Evolutionary conservation across 2,113 vertebrate species (phyloP).

Genomic region (Lates calcarifer): DNA sequence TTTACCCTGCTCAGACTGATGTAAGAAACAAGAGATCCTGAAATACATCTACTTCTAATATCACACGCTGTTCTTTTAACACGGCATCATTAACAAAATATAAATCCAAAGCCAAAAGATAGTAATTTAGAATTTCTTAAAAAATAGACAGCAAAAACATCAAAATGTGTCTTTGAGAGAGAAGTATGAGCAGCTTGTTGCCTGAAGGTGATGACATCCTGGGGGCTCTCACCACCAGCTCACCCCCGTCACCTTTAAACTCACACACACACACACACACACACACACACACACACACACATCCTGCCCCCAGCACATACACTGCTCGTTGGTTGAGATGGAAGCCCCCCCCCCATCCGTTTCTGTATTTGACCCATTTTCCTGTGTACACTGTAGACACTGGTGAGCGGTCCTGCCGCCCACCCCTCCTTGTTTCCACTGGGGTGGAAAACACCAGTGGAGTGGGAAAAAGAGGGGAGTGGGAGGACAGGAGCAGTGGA

Average conservation of each 20-base stretch:
- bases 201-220: slow-evolving; percentile 51
- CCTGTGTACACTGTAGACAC: slow-evolving; percentile 33
- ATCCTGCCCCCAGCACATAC: slow-evolving; percentile 13
- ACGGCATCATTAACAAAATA: not conserved
- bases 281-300: slow-evolving; percentile 6
- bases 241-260: slow-evolving; percentile 38
- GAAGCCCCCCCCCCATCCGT: slow-evolving; percentile 13
- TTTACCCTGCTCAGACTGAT: slow-evolving; percentile 34
- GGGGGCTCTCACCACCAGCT: slow-evolving; percentile 39
- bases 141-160: not conserved
- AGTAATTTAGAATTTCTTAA: not conserved
- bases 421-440: slow-evolving; percentile 68
- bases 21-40: slow-evolving; percentile 28
- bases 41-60: slow-evolving; percentile 4
- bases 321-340: slow-evolving; percentile 25
- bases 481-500: slow-evolving; percentile 58
- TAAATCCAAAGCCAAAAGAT: not conserved
- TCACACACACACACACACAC: slow-evolving; percentile 21
- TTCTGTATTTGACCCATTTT: slow-evolving; percentile 79
- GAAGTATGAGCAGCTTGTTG: slow-evolving; percentile 31
- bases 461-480: slow-evolving; percentile 61
- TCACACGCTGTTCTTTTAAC: not conserved
- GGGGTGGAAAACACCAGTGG: slow-evolving; percentile 74
- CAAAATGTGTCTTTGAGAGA: slow-evolving; percentile 20
- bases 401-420: slow-evolving; percentile 34